Evolutionary conservation across 1,140 invertebrate genomes (phyloP).

Genomic region (Tetramorium alpestre): DNA sequence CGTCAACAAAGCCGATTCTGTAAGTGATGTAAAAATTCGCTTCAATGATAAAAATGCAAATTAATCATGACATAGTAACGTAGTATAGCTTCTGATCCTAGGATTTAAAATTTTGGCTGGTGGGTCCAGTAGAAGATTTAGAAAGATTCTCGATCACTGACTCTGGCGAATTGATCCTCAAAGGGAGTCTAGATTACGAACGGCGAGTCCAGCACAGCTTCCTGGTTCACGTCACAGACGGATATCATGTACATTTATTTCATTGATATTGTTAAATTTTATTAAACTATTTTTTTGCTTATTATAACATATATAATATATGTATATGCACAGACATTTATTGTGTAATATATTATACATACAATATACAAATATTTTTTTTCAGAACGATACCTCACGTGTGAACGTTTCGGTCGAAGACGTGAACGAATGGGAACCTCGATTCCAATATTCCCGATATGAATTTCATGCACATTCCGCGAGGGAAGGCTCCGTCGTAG

Average conservation of each 20-base stretch:
- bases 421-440: constrained; percentile 97
- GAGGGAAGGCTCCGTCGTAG: constrained; percentile 81
- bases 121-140: constrained; percentile 88
- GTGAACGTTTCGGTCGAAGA: constrained; percentile 94
- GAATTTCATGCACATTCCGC: constrained; percentile 89
- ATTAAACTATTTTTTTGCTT: constrained; percentile 3
- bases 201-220: constrained; percentile 90
- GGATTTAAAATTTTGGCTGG: constrained; percentile 88
- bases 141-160: constrained; percentile 91
- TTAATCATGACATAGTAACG: constrained; percentile 8
- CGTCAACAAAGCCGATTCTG: constrained; percentile 84
- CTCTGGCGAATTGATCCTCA: constrained; percentile 92
- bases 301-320: background rate
- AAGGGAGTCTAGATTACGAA: constrained; percentile 93
- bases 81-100: constrained; percentile 73
- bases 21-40: constrained; percentile 77
- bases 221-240: constrained; percentile 94
- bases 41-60: background rate
- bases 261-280: constrained; percentile 4
- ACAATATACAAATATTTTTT: constrained; percentile 70
- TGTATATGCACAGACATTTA: background rate
- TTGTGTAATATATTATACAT: background rate
- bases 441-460: constrained; percentile 94
- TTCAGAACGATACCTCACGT: constrained; percentile 91
- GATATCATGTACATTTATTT: constrained; percentile 87